Base-by-base conservation (phyloP, 2,888 invertebrate species). In the Reticulitermes lucifugus region DNA sequence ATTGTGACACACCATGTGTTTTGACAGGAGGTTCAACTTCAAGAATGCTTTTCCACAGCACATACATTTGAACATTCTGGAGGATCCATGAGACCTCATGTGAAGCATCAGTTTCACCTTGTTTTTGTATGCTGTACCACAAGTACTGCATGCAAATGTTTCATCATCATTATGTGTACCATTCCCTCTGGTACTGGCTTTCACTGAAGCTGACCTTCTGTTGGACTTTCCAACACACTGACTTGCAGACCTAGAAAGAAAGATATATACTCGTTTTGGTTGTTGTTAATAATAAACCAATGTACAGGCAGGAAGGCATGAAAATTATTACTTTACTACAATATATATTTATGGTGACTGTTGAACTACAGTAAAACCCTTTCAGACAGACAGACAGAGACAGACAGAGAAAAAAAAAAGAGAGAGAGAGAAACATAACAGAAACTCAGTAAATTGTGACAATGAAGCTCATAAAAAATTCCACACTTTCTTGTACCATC, bases 41-140 rank as follows among this genome's bases (percentile, higher is more conserved):
- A 10, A 51, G 82, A 80, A 86, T 9, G 51, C 22, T 83, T 85
- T 83, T 12, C 73, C 85, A 59, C 84, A 85, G 43, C 46, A 75
- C 21, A 21, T 35, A 18, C 86, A 86, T 9, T 77, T 82, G n/a
- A 65, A 83, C 18, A n/a, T 1, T 14, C 55, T 60, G 35, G 80
- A 60, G 10, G 29, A 59, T 59, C 10, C 10, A 29, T 79, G 18
- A 14, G 46, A 25, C 18, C 22, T 21, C 43, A 55, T 46, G 14
- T 79, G 25, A 79, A 55, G 21, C 3, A n/a, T 14, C 25, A 79
- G 18, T 51, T 25, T 25, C 43, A 21, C 12, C 25, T 55, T 46
- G 18, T 51, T 46, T 7, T 29, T 55, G 29, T 51, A 79, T 12
- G 46, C 21, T 77, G 12, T 22, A 22, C 77, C 46, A 22, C 46